Evolutionary conservation across 2,113 vertebrate genomes (phyloP).

Genomic region (Carassius gibelio): DNA sequence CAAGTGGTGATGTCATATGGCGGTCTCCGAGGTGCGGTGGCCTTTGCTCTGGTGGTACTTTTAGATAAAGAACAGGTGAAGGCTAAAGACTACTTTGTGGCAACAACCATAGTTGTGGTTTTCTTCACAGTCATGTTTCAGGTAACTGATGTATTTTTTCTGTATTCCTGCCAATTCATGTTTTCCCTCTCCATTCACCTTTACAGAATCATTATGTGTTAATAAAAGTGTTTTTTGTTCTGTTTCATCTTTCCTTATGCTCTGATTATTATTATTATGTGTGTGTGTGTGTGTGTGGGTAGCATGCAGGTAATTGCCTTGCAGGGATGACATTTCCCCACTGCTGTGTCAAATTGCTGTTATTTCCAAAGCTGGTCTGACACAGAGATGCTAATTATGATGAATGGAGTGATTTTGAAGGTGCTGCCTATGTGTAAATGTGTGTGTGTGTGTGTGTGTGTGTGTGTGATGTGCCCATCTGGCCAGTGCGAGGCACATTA

Average conservation of each 20-base stretch:
- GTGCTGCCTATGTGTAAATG: background rate
- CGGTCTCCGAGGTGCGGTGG: conserved; percentile 92
- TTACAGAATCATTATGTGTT: conserved; percentile 13
- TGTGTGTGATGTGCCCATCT: background rate
- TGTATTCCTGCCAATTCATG: background rate
- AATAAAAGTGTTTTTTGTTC: background rate
- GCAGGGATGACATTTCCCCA: conserved; percentile 20
- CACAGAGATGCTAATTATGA: conserved; percentile 36
- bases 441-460: background rate
- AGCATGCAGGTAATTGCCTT: background rate
- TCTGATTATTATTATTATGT: conserved; percentile 18
- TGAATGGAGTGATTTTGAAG: conserved; percentile 34
- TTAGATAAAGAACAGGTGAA: conserved; percentile 84
- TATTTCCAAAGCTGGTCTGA: conserved; percentile 8
- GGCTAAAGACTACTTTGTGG: conserved; percentile 96
- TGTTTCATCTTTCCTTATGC: conserved; percentile 1
- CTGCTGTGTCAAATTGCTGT: conserved; percentile 13
- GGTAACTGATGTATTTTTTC: conserved; percentile 72
- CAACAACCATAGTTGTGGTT: conserved; percentile 92
- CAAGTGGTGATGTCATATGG: conserved; percentile 99
- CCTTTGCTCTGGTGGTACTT: conserved; percentile 91
- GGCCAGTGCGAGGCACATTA: background rate
- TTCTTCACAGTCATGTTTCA: conserved; percentile 99
- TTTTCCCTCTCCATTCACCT: background rate
- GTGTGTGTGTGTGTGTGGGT: background rate